Conservation (phyloP, 1,140 invertebrate genomes). For the Drosophila ananassae region DNA sequence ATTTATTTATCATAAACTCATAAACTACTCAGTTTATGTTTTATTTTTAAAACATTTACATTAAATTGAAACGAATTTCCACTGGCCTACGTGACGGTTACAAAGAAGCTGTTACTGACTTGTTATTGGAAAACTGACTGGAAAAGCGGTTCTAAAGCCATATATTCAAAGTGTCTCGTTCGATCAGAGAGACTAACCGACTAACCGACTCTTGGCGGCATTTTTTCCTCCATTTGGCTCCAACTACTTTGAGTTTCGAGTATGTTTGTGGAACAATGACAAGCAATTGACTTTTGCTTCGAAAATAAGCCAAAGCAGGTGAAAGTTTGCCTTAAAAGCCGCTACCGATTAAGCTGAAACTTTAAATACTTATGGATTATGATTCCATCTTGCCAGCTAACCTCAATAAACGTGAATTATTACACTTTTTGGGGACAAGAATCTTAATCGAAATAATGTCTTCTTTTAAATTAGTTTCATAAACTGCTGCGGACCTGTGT, state of each 20-base stretch:
- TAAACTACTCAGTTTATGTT: conserved; percentile 52
- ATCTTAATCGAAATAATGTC: neutral
- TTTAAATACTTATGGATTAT: neutral
- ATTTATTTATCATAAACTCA: conserved; percentile 36
- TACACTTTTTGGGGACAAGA: conserved; percentile 16
- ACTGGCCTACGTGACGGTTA: conserved; percentile 65
- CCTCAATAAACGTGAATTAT: conserved; percentile 27
- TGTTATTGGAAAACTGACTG: conserved; percentile 4
- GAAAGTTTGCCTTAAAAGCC: conserved; percentile 9
- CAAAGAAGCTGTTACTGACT: conserved; percentile 2
- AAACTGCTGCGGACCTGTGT: conserved; percentile 4
- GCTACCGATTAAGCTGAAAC: too few species aligned
- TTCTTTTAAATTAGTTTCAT: conserved; percentile 22
- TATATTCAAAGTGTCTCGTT: conserved; percentile 7
- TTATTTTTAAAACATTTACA: conserved; percentile 41
- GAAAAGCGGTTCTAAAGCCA: conserved; percentile 58
- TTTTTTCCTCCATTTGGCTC: conserved; percentile 38
- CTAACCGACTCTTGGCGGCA: conserved; percentile 25
- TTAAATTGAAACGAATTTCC: conserved; percentile 25
- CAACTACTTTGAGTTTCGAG: conserved; percentile 36
- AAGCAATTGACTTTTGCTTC: conserved; percentile 14
- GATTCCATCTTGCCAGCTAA: neutral
- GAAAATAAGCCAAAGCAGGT: neutral
- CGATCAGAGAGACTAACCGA: conserved; percentile 33
- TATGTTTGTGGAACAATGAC: conserved; percentile 1